A percentile compares a stretch with the other conserved stretches of the same genome.
Evolutionary conservation across 2,797 vertebrate genomes (phyloP).

Genomic region (Natrix natrix): DNA sequence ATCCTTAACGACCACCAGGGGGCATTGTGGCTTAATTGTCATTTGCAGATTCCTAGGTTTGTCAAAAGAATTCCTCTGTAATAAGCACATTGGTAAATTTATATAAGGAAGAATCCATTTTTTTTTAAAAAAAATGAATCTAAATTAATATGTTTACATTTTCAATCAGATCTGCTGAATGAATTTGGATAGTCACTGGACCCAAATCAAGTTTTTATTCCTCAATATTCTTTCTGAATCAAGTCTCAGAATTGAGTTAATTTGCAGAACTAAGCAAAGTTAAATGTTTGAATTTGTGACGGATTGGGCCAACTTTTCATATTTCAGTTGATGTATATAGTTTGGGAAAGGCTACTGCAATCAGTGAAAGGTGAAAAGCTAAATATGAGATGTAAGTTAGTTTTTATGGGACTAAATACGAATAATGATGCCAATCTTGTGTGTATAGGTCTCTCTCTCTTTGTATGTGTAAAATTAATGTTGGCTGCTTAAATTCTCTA

Average conservation of each 20-base stretch:
- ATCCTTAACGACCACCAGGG: slow-evolving; percentile 71
- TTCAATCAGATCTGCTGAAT: slow-evolving; percentile 60
- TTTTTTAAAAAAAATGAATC: slow-evolving; percentile 55
- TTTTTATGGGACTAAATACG: background rate
- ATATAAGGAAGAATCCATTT: slow-evolving; percentile 53
- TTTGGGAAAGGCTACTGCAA: background rate
- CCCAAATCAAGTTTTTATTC: slow-evolving; percentile 30
- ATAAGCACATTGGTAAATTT: slow-evolving; percentile 28
- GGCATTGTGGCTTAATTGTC: slow-evolving; percentile 79
- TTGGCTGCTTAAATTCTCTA: background rate
- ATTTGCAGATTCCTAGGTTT: slow-evolving; percentile 20
- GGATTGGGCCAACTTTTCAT: background rate
- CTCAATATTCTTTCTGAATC: slow-evolving; percentile 36
- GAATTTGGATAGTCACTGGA: slow-evolving; percentile 59
- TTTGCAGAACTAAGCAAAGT: slow-evolving; percentile 48
- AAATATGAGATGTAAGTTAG: background rate
- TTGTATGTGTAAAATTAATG: background rate
- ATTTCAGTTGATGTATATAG: background rate
- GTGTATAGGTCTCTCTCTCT: background rate
- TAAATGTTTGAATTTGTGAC: accelerated
- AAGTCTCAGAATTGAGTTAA: slow-evolving; percentile 46
- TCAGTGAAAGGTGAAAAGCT: background rate
- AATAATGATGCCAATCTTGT: background rate
- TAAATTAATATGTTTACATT: slow-evolving; percentile 15
- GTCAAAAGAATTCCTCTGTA: slow-evolving; percentile 41